Evolutionary conservation across 2,797 vertebrate species (phyloP).

Genomic region (Pagetopsis macropterus): DNA sequence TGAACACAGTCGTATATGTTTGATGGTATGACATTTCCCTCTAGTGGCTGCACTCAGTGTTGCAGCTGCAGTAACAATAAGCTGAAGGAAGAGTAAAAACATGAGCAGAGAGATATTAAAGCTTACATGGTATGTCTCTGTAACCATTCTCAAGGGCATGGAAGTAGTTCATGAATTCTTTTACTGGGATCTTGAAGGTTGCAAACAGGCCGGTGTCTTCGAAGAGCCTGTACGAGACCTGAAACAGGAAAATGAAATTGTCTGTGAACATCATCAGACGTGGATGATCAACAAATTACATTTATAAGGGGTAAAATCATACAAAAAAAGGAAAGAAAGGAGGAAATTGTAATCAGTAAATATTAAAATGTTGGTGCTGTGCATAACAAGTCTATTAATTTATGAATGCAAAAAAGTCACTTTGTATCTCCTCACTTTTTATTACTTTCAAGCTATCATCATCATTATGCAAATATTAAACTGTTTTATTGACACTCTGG

Average conservation of each 20-base stretch:
- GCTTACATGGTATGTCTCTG: conserved; percentile 96
- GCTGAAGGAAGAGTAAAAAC: not conserved
- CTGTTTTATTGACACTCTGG: not conserved
- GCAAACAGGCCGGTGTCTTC: conserved; percentile 96
- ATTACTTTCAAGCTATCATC: not conserved
- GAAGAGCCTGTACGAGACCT: conserved; percentile 97
- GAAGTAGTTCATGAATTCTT: conserved; percentile 99
- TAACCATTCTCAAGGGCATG: conserved; percentile 97
- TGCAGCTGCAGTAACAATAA: conserved; percentile 28
- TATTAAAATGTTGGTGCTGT: not conserved
- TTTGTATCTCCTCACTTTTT: not conserved
- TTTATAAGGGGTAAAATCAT: not conserved
- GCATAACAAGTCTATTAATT: not conserved
- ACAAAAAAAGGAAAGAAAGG: not conserved
- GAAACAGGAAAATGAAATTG: conserved; percentile 44
- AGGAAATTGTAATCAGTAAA: not conserved
- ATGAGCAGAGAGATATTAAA: not conserved
- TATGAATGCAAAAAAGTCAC: not conserved
- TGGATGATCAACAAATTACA: not conserved
- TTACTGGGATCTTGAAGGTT: conserved; percentile 96
- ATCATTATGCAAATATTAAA: not conserved
- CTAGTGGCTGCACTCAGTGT: conserved; percentile 45
- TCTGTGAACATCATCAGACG: conserved; percentile 6
- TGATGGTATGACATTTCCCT: conserved; percentile 36
- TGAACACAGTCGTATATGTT: conserved; percentile 4